Percentiles rank a stretch among this genome's conserved stretches.
These are phyloP conservation scores for Bucco capensis DNA, from an alignment of 2,113 vertebrate genomes.

Conservation along the genomic window DNA sequence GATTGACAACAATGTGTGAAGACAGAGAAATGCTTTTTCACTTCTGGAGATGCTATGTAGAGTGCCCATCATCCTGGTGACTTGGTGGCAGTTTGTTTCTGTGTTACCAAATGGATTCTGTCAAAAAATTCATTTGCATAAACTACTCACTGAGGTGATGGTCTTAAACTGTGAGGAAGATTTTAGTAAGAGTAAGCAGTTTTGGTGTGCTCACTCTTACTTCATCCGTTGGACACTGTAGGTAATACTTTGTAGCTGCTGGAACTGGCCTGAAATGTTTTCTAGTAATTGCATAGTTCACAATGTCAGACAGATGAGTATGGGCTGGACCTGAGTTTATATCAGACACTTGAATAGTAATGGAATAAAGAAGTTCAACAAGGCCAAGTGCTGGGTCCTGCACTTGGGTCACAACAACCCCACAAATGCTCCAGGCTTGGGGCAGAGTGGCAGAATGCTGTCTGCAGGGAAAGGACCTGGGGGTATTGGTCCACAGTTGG, in stretches of 20 bases:
- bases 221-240: neutral
- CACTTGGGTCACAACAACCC: too few species aligned
- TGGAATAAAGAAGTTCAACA: neutral
- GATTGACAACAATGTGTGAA: neutral
- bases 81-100: neutral
- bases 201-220: neutral
- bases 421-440: too few species aligned
- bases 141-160: neutral
- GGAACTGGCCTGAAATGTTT: neutral
- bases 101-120: neutral
- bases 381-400: too few species aligned
- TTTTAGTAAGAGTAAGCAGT: neutral
- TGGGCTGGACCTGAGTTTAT: neutral
- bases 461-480: too few species aligned
- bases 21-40: neutral
- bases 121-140: neutral
- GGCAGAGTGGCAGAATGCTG: too few species aligned
- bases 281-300: neutral
- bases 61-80: rapidly evolving
- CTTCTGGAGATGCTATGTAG: neutral
- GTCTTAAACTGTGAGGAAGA: neutral
- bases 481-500: too few species aligned
- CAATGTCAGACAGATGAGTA: neutral
- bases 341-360: neutral
- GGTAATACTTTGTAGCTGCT: neutral